Evolutionary conservation across 1,140 invertebrate genomes (phyloP), one percentile per base, ranked within the genome.

Genomic region (Parasteatoda tepidariorum): DNA sequence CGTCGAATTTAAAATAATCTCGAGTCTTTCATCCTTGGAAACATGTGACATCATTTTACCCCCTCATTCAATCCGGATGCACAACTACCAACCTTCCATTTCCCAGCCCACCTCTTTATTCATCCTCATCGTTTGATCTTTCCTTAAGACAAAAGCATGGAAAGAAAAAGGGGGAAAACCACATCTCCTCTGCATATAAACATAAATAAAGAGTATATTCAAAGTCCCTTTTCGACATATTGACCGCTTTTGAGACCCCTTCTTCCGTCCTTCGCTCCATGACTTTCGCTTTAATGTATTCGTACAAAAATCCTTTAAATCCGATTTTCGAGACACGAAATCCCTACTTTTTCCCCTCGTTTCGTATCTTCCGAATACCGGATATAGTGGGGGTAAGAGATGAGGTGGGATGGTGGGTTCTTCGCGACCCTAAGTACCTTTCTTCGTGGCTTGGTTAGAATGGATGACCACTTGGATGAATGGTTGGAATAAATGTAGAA

Each of bases 241-340:
- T 57, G 74, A 76, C 74, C 74, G 64, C 33, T 34, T 57, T 48
- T 54, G 31, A 31, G 62, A 26, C 31, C 11, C 3, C 48, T n/a
- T 26, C 41, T 79, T 68, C 61, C 59, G 61, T 38, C 31, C 15
- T 31, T 31, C 24, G 30, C 15, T 30, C 5, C 18, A 18, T 48
- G 38, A 48, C 38, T 26, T 15, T 26, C 61, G 30, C 64, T 68
- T 68, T 79, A 79, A 79, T 79, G 64, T 79, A 79, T 79, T 79
- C 76, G 62, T 79, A 67, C 76, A 68, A 61, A 79, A 79, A 79
- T 79, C 76, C 64, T 48, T 38, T 59, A 68, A 79, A 79, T 79
- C 64, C 64, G 76, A 79, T 79, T 79, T 68, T 62, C 30, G 76
- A 5, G 66, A 38, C 76, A 38, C 61, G 24, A 28, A 28, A 54